phyloP scores from a whole-genome alignment of 2,797 vertebrate species.

The Okamejei kenojei region DNA sequence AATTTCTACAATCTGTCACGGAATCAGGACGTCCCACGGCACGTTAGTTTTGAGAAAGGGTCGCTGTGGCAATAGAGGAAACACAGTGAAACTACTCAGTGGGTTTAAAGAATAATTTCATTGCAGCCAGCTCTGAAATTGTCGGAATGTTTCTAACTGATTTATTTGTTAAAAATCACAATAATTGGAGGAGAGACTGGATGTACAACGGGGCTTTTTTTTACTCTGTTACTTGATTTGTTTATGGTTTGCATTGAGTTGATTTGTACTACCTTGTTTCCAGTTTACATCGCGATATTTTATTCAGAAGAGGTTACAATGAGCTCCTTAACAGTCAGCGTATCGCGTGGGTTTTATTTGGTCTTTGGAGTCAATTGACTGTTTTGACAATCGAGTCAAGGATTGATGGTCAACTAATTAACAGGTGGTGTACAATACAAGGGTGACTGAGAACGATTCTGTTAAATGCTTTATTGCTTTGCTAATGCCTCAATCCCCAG shows the following conservation, averaged over 20 bases:
- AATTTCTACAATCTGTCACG: not conserved
- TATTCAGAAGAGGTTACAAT: not conserved
- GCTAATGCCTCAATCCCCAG: slow-evolving; percentile 25
- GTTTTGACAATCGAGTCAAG: slow-evolving; percentile 30
- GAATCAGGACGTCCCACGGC: not conserved
- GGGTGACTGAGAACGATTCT: slow-evolving; percentile 15
- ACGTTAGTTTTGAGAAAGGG: not conserved
- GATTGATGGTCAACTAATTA: slow-evolving; percentile 24
- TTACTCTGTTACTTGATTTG: not conserved
- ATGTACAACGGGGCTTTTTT: not conserved
- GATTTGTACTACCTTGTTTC: not conserved
- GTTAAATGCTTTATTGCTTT: slow-evolving; percentile 31
- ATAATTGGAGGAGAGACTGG: not conserved
- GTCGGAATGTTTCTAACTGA: not conserved
- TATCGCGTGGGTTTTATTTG: not conserved
- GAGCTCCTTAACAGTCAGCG: not conserved
- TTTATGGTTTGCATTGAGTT: not conserved
- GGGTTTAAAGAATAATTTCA: not conserved
- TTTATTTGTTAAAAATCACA: not conserved
- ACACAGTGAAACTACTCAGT: not conserved
- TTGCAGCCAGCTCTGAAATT: not conserved
- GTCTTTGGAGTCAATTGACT: not conserved
- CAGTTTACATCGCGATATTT: not conserved
- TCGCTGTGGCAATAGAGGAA: not conserved
- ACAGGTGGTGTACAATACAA: slow-evolving; percentile 2